Evolutionary conservation across 2,797 vertebrate genomes (phyloP).

Genomic region (Zalophus californianus): DNA sequence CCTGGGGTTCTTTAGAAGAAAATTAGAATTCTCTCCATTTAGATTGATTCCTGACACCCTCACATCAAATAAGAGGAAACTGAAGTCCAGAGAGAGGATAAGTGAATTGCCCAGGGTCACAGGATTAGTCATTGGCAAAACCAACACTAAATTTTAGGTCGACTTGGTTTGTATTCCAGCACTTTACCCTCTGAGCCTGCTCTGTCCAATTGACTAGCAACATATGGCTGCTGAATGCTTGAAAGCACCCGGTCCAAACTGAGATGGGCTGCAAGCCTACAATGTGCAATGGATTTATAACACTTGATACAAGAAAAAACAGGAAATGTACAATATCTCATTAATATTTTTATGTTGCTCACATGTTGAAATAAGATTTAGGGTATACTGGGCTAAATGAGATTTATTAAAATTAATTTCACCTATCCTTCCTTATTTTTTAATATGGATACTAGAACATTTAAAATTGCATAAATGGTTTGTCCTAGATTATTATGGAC

Average conservation of each 20-base stretch:
- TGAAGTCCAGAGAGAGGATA: neutral
- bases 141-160: neutral
- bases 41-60: neutral
- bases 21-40: neutral
- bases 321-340: neutral
- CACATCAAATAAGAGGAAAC: neutral
- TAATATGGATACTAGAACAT: neutral
- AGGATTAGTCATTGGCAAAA: neutral
- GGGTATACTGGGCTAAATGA: neutral
- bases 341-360: neutral
- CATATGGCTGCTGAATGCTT: rapidly evolving
- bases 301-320: neutral
- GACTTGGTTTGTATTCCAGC: neutral
- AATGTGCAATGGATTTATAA: neutral
- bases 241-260: neutral
- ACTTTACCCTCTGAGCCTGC: neutral
- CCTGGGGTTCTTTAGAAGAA: neutral
- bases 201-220: neutral
- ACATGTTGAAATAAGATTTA: neutral
- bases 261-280: neutral
- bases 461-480: neutral
- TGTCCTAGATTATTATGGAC: neutral
- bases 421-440: neutral
- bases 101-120: neutral
- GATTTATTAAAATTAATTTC: neutral